A percentile compares a stretch with the other conserved stretches of the same genome.
These are phyloP conservation scores for Colinus virginianus DNA, from an alignment of 2,113 vertebrate genomes.

Conservation along the genomic window DNA sequence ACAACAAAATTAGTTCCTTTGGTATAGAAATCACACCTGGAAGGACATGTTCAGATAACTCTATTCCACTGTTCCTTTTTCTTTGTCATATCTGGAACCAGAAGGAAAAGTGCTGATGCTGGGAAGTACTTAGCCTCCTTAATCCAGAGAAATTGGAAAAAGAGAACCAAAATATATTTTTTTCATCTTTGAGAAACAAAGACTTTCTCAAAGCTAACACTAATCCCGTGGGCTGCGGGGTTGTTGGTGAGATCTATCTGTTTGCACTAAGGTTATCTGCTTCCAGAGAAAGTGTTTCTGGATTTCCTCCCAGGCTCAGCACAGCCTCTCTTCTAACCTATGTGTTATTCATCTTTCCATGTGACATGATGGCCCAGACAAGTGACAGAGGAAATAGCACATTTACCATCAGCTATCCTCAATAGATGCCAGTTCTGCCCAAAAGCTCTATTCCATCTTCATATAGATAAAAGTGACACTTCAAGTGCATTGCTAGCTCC, in stretches of 20 bases:
- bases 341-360: not conserved
- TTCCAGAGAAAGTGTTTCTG: not conserved
- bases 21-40: not conserved
- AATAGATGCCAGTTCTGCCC: not conserved
- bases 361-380: not conserved
- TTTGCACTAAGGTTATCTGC: not conserved
- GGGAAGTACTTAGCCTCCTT: not conserved
- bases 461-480: not conserved
- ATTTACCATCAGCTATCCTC: not conserved
- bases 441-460: not conserved
- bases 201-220: not conserved
- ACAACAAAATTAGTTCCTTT: not conserved
- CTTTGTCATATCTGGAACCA: not conserved
- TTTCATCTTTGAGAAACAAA: not conserved
- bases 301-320: not conserved
- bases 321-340: not conserved
- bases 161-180: not conserved
- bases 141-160: not conserved
- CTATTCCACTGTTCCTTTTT: not conserved
- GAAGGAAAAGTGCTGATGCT: not conserved
- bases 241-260: not conserved
- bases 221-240: not conserved
- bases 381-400: not conserved
- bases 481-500: not conserved
- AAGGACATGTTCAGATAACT: not conserved